Percentiles rank a stretch among this genome's conserved stretches.
Evolutionary conservation across 2,113 vertebrate genomes (phyloP).

Genomic region (Ursus arctos): DNA sequence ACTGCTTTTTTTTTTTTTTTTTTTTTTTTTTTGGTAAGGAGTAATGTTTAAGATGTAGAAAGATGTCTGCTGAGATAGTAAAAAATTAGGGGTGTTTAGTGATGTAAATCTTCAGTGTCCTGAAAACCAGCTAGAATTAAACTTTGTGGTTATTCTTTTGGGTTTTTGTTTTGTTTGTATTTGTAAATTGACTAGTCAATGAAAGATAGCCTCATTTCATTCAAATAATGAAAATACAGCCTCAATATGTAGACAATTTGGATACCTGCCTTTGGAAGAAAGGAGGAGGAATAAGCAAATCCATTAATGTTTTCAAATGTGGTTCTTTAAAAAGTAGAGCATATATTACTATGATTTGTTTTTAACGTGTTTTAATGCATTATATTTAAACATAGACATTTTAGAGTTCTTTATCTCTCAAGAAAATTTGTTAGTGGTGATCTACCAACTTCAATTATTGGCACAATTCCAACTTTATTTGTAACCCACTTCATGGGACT

Average conservation of each 20-base stretch:
- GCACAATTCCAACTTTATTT: background rate
- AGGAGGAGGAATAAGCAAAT: background rate
- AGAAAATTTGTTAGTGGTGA: background rate
- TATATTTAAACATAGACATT: background rate
- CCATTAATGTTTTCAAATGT: slow-evolving; percentile 48
- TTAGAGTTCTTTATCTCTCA: slow-evolving; percentile 35
- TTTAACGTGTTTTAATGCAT: slow-evolving; percentile 51
- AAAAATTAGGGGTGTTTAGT: background rate
- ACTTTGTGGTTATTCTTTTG: slow-evolving; percentile 28
- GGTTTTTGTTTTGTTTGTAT: background rate
- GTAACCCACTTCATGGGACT: background rate
- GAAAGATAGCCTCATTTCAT: background rate
- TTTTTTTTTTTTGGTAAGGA: background rate
- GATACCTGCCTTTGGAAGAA: slow-evolving; percentile 49
- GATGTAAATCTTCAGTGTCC: background rate
- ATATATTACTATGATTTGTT: slow-evolving; percentile 34
- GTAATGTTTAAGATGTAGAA: background rate
- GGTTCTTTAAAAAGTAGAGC: slow-evolving; percentile 47
- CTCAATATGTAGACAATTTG: background rate
- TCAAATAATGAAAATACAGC: background rate
- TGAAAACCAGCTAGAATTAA: slow-evolving; percentile 18
- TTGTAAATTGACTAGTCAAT: background rate
- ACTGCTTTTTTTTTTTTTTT: background rate
- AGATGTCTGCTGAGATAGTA: background rate
- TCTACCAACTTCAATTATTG: background rate